These are phyloP conservation scores for Chamaea fasciata DNA, from an alignment of 2,113 vertebrate species.

Conservation along the genomic window DNA sequence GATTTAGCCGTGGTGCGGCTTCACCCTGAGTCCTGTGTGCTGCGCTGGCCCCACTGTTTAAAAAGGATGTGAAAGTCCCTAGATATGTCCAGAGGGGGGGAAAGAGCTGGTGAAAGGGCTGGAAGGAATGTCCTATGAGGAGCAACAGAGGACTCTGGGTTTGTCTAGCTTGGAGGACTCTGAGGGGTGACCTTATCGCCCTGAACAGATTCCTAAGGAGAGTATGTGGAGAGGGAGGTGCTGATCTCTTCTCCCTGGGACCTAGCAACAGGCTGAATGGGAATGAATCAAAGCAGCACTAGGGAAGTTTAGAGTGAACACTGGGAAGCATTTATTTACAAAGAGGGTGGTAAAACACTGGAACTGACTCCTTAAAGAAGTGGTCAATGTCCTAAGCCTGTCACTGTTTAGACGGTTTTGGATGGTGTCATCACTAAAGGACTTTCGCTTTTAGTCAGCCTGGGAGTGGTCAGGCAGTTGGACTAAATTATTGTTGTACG, in stretches of 20 bases:
- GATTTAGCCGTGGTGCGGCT: fast-evolving
- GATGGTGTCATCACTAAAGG: neutral
- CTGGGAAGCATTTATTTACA: neutral
- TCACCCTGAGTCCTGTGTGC: neutral
- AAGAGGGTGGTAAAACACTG: neutral
- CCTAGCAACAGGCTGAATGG: neutral
- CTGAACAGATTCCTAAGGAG: neutral
- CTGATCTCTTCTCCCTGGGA: neutral
- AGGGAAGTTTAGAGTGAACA: neutral
- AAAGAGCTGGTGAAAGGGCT: neutral
- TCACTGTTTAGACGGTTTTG: neutral
- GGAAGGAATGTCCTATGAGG: neutral
- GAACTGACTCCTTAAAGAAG: neutral
- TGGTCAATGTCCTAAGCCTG: neutral
- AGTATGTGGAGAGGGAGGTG: neutral
- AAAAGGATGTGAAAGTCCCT: neutral
- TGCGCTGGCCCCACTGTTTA: no score
- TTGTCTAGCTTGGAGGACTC: neutral
- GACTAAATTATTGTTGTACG: neutral
- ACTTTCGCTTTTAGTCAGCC: neutral
- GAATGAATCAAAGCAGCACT: neutral
- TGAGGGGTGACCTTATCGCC: neutral
- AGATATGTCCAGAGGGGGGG: no score
- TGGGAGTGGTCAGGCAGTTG: neutral
- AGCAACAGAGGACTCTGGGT: neutral